Conservation (phyloP, 2,113 vertebrate species). For the Planiliza haematocheilus region DNA sequence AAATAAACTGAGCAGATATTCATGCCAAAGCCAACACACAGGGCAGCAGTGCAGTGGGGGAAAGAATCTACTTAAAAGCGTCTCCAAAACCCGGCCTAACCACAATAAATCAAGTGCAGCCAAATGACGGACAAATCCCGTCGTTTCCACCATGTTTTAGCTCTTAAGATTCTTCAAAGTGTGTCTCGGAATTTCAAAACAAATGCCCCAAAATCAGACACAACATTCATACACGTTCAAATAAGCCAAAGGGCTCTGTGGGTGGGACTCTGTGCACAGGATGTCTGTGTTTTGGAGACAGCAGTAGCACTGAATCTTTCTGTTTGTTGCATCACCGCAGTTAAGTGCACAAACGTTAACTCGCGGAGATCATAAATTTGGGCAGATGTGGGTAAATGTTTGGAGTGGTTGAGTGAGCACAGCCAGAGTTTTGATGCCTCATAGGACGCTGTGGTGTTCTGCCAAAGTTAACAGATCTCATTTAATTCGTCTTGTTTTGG, state of each 20-base stretch:
- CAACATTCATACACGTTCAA: slow-evolving; percentile 18
- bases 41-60: slow-evolving; percentile 15
- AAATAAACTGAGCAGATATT: slow-evolving; percentile 49
- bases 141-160: slow-evolving; percentile 38
- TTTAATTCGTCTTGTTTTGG: slow-evolving; percentile 15
- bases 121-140: slow-evolving; percentile 43
- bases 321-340: slow-evolving; percentile 8
- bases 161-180: slow-evolving; percentile 26
- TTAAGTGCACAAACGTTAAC: slow-evolving; percentile 31
- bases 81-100: slow-evolving; percentile 43
- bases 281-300: slow-evolving; percentile 21
- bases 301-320: not conserved
- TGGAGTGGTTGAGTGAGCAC: slow-evolving; percentile 19
- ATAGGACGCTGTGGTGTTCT: not conserved
- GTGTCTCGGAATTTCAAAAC: slow-evolving; percentile 21
- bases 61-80: slow-evolving; percentile 28
- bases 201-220: slow-evolving; percentile 46
- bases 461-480: slow-evolving; percentile 15
- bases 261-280: slow-evolving; percentile 2
- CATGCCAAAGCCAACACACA: slow-evolving; percentile 73
- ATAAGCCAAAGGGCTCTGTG: slow-evolving; percentile 10
- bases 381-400: slow-evolving; percentile 36
- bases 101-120: slow-evolving; percentile 57
- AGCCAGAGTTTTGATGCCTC: slow-evolving; percentile 22
- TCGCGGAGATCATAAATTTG: slow-evolving; percentile 30